Percentiles rank a stretch among this genome's conserved stretches.
Evolutionary conservation across 2,113 vertebrate genomes (phyloP).

Genomic region (Daphoenositta chrysoptera): DNA sequence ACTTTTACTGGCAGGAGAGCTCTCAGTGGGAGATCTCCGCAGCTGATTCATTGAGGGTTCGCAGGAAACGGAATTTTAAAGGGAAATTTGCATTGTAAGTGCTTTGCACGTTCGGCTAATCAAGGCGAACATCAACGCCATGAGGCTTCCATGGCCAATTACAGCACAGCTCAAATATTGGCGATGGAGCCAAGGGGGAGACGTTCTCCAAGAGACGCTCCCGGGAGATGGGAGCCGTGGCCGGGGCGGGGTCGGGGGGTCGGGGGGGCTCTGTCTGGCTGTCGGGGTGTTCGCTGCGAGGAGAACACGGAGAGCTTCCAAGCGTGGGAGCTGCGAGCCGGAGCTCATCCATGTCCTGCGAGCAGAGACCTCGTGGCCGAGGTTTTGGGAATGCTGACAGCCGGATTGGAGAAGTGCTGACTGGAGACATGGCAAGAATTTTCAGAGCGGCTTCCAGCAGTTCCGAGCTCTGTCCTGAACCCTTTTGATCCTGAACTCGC

Average conservation of each 20-base stretch:
- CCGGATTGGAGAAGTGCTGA: neutral
- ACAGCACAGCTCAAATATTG: neutral
- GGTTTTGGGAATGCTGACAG: neutral
- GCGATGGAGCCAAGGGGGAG: neutral
- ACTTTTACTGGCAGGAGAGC: constrained; percentile 47
- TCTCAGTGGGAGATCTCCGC: constrained; percentile 47
- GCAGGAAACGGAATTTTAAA: constrained; percentile 41
- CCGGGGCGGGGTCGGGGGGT: neutral
- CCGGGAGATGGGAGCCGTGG: neutral
- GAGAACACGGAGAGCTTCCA: neutral
- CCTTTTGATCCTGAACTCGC: neutral
- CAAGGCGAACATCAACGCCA: neutral
- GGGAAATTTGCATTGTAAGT: constrained; percentile 45
- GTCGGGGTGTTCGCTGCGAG: accelerated
- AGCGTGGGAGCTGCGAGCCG: accelerated
- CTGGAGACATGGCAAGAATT: neutral
- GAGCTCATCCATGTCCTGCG: accelerated
- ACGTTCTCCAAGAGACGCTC: neutral
- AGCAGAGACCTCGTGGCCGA: neutral
- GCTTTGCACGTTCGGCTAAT: constrained; percentile 19
- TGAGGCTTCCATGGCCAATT: constrained; percentile 2
- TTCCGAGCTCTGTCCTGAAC: neutral
- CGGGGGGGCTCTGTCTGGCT: neutral
- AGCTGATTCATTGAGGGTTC: constrained; percentile 35
- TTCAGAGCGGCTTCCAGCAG: neutral